These are phyloP conservation scores for Parasteatoda tepidariorum DNA, from an alignment of 1,140 invertebrate genomes.

Conservation along the genomic window DNA sequence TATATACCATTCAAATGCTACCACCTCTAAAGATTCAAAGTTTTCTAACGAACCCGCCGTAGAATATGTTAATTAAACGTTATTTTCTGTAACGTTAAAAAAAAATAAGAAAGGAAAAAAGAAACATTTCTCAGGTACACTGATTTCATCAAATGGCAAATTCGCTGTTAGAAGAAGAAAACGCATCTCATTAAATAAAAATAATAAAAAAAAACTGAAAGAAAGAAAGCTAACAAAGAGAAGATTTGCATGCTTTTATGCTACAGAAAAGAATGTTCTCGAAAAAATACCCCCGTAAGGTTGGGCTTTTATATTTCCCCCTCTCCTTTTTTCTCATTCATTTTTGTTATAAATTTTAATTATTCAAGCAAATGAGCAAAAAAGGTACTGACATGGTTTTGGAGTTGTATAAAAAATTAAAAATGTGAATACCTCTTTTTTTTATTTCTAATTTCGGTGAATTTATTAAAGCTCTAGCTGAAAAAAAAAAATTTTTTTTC, in stretches of 20 bases:
- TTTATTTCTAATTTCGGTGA: slow-evolving; percentile 21
- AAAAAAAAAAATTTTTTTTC: slow-evolving; percentile 4
- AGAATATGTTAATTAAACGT: not conserved
- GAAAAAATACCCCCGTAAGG: not conserved
- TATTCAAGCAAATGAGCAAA: slow-evolving; percentile 16
- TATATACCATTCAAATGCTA: too few relatives aligned
- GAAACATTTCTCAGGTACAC: not conserved
- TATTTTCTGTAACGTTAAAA: not conserved
- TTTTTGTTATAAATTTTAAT: slow-evolving; percentile 40
- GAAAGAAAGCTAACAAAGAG: slow-evolving; percentile 7
- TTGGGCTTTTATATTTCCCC: slow-evolving; percentile 17
- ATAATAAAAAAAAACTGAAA: not conserved
- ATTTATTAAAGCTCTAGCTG: slow-evolving; percentile 30
- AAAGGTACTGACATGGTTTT: slow-evolving; percentile 1
- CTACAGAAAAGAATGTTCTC: slow-evolving; percentile 16
- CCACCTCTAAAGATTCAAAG: too few relatives aligned
- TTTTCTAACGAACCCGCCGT: not conserved
- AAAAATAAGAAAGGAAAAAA: not conserved
- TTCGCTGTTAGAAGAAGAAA: not conserved
- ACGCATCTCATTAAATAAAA: not conserved
- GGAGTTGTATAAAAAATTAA: not conserved
- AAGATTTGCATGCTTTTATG: slow-evolving; percentile 1
- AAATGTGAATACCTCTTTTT: not conserved
- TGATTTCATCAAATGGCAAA: not conserved
- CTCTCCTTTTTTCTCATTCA: not conserved